Conservation (phyloP, 1,140 invertebrate species). For the Zaprionus nigranus region DNA sequence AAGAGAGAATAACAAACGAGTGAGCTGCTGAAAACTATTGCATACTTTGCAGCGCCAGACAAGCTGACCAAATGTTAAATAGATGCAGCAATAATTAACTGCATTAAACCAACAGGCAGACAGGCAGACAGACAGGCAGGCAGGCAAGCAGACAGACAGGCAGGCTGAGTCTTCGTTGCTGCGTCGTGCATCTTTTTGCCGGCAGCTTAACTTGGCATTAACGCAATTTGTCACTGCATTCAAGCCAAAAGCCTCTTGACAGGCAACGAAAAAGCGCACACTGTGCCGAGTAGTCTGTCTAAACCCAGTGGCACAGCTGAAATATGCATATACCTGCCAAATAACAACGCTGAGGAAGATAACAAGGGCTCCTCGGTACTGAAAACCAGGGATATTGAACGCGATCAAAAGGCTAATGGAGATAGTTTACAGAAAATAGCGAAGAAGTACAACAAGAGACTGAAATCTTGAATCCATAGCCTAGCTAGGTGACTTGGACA, state of each 20-base stretch:
- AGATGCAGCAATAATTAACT: slow-evolving; percentile 76
- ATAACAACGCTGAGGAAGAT: no score
- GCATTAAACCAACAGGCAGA: slow-evolving; percentile 44
- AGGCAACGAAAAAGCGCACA: slow-evolving; percentile 37
- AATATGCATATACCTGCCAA: slow-evolving; percentile 19
- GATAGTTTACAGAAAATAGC: no score
- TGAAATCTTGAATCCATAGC: no score
- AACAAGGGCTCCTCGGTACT: no score
- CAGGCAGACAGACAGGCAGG: slow-evolving; percentile 2
- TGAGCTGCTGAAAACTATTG: slow-evolving; percentile 11
- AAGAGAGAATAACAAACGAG: neutral
- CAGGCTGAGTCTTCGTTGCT: neutral
- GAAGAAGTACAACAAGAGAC: no score
- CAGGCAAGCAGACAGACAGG: slow-evolving; percentile 17
- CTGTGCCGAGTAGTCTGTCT: neutral
- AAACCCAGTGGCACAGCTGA: slow-evolving; percentile 50
- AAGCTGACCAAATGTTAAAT: slow-evolving; percentile 55
- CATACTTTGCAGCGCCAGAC: slow-evolving; percentile 36
- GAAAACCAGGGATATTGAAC: no score
- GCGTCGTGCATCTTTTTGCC: slow-evolving; percentile 24
- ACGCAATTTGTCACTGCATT: slow-evolving; percentile 73
- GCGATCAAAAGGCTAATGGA: no score
- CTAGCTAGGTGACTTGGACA: no score
- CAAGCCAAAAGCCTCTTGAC: slow-evolving; percentile 43
- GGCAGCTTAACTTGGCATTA: slow-evolving; percentile 72